Evolutionary conservation across 2,888 invertebrate genomes (phyloP).

Genomic region (Drosophila leonis): DNA sequence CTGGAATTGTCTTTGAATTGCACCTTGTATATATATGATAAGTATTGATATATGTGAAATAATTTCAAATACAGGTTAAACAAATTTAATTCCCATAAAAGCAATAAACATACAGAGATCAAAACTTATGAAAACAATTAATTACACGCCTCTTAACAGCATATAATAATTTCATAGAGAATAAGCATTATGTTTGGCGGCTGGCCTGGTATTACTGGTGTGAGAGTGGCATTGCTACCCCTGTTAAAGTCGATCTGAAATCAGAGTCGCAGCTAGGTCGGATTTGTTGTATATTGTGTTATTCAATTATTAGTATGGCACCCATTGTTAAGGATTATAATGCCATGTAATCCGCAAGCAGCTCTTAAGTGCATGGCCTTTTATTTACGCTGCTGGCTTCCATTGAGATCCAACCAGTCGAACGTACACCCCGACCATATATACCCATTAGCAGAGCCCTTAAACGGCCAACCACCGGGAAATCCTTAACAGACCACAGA

Average conservation of each 20-base stretch:
- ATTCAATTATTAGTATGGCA: slow-evolving; percentile 76
- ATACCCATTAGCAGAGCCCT: slow-evolving; percentile 50
- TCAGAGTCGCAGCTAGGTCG: slow-evolving; percentile 13
- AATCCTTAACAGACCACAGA: slow-evolving; percentile 18
- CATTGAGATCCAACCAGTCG: slow-evolving; percentile 60
- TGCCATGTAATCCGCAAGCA: slow-evolving; percentile 75
- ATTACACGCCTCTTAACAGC: background rate
- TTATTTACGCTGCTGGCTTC: slow-evolving; percentile 73
- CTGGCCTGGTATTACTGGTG: background rate
- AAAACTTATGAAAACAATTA: slow-evolving; percentile 7
- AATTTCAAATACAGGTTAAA: background rate
- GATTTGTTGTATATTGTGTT: slow-evolving; percentile 67
- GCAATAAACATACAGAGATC: background rate
- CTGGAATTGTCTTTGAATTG: no score
- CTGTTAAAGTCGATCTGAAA: slow-evolving; percentile 8
- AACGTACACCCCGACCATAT: slow-evolving; percentile 30
- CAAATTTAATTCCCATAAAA: background rate
- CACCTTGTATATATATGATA: no score
- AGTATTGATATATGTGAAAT: background rate
- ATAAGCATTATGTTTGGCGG: slow-evolving; percentile 12
- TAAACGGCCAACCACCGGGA: slow-evolving; percentile 66
- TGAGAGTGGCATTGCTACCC: background rate
- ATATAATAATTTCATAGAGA: slow-evolving; percentile 2
- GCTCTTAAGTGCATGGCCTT: slow-evolving; percentile 76
- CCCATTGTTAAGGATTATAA: slow-evolving; percentile 71